Evolutionary conservation across 2,113 vertebrate genomes (phyloP).

Genomic region (Amia ocellicauda): DNA sequence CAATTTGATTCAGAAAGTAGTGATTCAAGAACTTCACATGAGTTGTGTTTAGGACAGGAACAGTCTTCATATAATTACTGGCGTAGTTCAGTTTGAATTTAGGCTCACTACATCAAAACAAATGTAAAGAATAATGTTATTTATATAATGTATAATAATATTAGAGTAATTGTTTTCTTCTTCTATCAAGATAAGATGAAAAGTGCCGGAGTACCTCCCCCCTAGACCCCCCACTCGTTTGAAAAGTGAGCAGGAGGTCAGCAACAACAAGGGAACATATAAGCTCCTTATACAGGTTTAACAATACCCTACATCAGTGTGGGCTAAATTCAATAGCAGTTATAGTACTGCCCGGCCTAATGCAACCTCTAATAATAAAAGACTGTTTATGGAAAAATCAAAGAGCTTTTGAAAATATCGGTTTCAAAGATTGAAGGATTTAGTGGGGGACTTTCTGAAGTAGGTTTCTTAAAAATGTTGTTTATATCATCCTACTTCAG

Average conservation of each 20-base stretch:
- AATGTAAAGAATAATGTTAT: too few relatives aligned
- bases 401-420: slow-evolving; percentile 5
- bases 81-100: too few relatives aligned
- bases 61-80: too few relatives aligned
- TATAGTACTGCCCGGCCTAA: not conserved
- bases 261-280: not conserved
- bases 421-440: not conserved
- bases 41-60: too few relatives aligned
- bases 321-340: not conserved
- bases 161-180: too few relatives aligned
- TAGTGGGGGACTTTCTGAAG: not conserved
- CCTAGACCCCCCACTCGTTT: too few relatives aligned
- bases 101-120: too few relatives aligned
- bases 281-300: not conserved
- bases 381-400: slow-evolving; percentile 1
- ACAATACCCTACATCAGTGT: not conserved
- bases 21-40: too few relatives aligned
- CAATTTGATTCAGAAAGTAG: not conserved
- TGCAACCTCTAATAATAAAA: not conserved
- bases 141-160: too few relatives aligned
- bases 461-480: not conserved
- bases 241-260: not conserved
- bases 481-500: too few relatives aligned
- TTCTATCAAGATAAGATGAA: too few relatives aligned
- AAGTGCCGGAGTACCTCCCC: too few relatives aligned